A percentile compares a stretch with the other conserved stretches of the same genome.
These are phyloP conservation scores for Natator depressus DNA, from an alignment of 2,113 vertebrate genomes.

Conservation along the genomic window DNA sequence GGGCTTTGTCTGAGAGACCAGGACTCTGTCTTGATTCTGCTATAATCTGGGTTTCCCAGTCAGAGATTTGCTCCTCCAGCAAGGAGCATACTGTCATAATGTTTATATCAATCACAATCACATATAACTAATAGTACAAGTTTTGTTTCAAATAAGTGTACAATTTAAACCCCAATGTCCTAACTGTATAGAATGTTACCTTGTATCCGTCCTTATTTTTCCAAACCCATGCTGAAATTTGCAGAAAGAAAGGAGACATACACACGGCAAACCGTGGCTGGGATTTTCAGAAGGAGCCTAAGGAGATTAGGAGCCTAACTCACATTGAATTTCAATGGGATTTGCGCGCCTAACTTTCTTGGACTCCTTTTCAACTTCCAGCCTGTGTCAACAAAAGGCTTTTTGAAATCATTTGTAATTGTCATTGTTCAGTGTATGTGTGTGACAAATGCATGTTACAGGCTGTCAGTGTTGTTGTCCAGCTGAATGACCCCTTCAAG, in stretches of 20 bases:
- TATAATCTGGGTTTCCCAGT: not conserved
- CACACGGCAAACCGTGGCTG: not conserved
- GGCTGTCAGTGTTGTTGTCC: not conserved
- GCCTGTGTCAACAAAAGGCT: not conserved
- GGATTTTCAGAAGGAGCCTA: not conserved
- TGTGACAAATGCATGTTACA: constrained; percentile 6
- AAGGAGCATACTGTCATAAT: not conserved
- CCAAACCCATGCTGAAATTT: not conserved
- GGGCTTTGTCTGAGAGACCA: not conserved
- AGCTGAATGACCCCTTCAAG: constrained; percentile 23
- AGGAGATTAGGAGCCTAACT: not conserved
- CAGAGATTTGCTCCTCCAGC: not conserved
- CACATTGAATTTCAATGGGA: not conserved
- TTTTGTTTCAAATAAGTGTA: not conserved
- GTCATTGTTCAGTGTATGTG: not conserved
- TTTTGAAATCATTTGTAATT: constrained; percentile 23
- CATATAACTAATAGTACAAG: not conserved
- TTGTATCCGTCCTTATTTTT: not conserved
- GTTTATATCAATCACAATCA: not conserved
- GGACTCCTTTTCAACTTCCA: not conserved
- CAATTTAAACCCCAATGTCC: not conserved
- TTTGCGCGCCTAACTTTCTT: not conserved
- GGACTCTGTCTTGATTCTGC: not conserved
- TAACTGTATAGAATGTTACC: not conserved
- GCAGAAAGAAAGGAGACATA: not conserved